Percentiles rank a stretch among this genome's conserved stretches.
These are phyloP conservation scores for Hippocampus guttulatus DNA, from an alignment of 2,113 vertebrate genomes.

Conservation along the genomic window DNA sequence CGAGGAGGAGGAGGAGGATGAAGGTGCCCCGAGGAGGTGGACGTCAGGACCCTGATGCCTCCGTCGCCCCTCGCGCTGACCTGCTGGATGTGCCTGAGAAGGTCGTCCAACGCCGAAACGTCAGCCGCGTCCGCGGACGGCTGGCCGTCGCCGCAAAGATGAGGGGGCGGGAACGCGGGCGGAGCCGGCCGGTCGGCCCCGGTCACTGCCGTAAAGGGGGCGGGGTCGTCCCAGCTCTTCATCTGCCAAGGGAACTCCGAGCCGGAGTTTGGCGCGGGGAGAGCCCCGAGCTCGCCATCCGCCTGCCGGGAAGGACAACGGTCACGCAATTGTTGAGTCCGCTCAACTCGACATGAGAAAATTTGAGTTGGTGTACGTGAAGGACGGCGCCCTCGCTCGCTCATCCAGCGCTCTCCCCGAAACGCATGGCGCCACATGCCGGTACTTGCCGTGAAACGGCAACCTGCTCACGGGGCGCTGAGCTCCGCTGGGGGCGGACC, in stretches of 20 bases:
- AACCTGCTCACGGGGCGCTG: too few relatives aligned
- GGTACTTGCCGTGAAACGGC: too few relatives aligned
- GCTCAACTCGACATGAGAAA: too few relatives aligned
- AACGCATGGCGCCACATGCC: too few relatives aligned
- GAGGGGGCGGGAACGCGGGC: constrained; percentile 60
- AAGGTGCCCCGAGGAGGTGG: constrained; percentile 34
- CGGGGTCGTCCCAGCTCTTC: constrained; percentile 4
- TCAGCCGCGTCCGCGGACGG: constrained; percentile 71
- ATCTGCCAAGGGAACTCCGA: constrained; percentile 55
- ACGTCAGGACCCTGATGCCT: constrained; percentile 66
- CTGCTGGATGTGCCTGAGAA: constrained; percentile 80
- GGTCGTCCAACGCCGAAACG: constrained; percentile 79
- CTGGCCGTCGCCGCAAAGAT: constrained; percentile 32
- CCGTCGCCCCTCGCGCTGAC: constrained; percentile 58
- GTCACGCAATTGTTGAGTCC: background rate
- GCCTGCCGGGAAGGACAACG: constrained; percentile 44
- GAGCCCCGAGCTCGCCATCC: constrained; percentile 70
- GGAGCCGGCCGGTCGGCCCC: constrained; percentile 21
- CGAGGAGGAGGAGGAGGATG: constrained; percentile 23
- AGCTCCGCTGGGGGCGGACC: too few relatives aligned
- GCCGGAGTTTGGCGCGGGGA: constrained; percentile 79
- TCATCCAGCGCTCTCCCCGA: too few relatives aligned
- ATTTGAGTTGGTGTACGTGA: too few relatives aligned
- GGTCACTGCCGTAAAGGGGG: constrained; percentile 36
- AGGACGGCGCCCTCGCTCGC: too few relatives aligned